Evolutionary conservation across 2,888 invertebrate genomes (phyloP).

Genomic region (Pristionchus exspectatus): DNA sequence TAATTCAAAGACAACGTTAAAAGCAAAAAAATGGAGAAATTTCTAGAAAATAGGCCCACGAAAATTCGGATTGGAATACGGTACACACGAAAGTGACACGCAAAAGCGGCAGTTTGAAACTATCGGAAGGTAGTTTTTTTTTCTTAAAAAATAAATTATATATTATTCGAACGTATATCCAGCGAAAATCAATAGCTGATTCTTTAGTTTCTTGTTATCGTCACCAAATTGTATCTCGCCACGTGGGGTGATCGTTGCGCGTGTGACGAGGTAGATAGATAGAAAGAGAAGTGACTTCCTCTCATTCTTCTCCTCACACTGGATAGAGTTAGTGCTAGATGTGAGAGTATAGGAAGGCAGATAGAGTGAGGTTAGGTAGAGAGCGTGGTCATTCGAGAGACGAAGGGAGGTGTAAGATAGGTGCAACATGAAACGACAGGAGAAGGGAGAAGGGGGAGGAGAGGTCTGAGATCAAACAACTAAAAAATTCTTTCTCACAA

Average conservation of each 20-base stretch:
- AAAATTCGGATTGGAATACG: not conserved
- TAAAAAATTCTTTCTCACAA: not conserved
- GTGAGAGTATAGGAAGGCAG: conserved; percentile 11
- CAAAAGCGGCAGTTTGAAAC: not conserved
- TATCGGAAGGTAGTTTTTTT: not conserved
- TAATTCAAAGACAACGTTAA: not conserved
- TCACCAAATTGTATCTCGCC: not conserved
- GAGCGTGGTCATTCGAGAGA: not conserved
- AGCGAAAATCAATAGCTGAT: too few relatives aligned
- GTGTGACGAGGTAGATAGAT: conserved; percentile 36
- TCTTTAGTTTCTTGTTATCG: too few relatives aligned
- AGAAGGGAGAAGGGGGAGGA: conserved; percentile 21
- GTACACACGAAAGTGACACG: not conserved
- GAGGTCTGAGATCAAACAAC: conserved; percentile 44
- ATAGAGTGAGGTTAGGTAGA: not conserved
- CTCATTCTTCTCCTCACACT: conserved; percentile 9
- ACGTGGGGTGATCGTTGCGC: conserved; percentile 35
- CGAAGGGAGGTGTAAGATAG: not conserved
- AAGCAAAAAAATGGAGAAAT: not conserved
- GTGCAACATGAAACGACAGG: conserved; percentile 18
- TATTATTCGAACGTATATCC: too few relatives aligned
- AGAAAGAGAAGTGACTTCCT: not conserved
- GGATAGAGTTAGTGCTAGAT: not conserved
- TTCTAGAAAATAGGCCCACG: not conserved
- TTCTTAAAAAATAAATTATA: not conserved